phyloP scores from a whole-genome alignment of 1,140 invertebrate genomes.

The Drosophila bifasciata region DNA sequence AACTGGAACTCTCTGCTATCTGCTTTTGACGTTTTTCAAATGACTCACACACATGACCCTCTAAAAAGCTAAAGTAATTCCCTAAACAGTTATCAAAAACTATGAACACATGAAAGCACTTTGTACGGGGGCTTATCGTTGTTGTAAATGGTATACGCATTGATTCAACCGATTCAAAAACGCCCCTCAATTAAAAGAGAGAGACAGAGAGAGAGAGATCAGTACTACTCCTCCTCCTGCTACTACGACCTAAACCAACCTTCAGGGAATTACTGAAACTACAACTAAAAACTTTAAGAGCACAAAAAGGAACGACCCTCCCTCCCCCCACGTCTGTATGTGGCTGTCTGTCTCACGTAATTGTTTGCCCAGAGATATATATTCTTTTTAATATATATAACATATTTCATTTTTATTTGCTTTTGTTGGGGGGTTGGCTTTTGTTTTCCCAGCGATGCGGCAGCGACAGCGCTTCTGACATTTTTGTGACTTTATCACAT shows the following conservation, averaged over 20 bases:
- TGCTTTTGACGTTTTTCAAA: conserved; percentile 61
- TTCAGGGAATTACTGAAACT: no score
- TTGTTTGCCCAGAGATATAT: conserved; percentile 76
- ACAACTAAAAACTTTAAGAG: no score
- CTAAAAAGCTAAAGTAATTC: background rate
- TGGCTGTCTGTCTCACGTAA: conserved; percentile 67
- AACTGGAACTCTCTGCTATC: conserved; percentile 14
- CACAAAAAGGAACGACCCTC: conserved; percentile 28
- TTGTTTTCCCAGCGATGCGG: conserved; percentile 75
- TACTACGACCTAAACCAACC: no score
- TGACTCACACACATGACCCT: conserved; percentile 31
- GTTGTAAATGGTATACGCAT: conserved; percentile 13
- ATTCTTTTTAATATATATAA: conserved; percentile 39
- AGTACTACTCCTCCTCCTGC: no score
- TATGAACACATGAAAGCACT: conserved; percentile 52
- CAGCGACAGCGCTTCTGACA: conserved; percentile 65
- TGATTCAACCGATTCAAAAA: conserved; percentile 9
- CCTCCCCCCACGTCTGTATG: conserved; percentile 8
- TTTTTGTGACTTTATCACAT: conserved; percentile 82
- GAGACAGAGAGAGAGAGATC: no score
- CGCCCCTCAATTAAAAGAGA: background rate
- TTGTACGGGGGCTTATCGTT: conserved; percentile 46
- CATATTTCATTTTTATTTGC: conserved; percentile 56
- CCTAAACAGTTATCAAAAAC: conserved; percentile 16
- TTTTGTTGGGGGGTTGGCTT: conserved; percentile 55